Evolutionary conservation across 2,113 vertebrate genomes (phyloP).

Genomic region (Peromyscus polionotus): DNA sequence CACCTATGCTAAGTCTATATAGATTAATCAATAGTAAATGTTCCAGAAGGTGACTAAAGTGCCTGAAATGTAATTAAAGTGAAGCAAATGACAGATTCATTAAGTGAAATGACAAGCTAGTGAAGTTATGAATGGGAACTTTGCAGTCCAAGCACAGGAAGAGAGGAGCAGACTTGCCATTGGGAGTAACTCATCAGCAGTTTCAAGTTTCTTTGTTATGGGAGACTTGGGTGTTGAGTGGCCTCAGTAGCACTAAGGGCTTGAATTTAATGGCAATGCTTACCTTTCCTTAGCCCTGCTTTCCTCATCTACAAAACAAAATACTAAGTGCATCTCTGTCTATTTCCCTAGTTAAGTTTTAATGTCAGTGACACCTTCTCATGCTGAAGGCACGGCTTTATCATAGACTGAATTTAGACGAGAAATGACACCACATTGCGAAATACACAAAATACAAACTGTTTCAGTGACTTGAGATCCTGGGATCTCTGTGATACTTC

Average conservation of each 20-base stretch:
- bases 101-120: background rate
- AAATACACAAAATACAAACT: background rate
- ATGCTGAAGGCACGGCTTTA: background rate
- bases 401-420: background rate
- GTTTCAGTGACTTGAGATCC: background rate
- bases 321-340: background rate
- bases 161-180: background rate
- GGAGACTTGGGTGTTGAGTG: background rate
- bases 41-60: slow-evolving; percentile 36
- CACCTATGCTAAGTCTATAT: background rate
- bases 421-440: background rate
- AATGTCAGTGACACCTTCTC: background rate
- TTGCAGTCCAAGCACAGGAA: background rate
- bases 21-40: slow-evolving; percentile 54
- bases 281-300: background rate
- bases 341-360: background rate
- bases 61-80: slow-evolving; percentile 47
- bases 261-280: background rate
- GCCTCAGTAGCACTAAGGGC: background rate
- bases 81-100: background rate
- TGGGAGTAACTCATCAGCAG: background rate
- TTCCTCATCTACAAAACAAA: background rate
- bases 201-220: background rate
- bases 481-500: background rate
- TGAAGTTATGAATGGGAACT: background rate